These are phyloP conservation scores for Drosophila novamexicana DNA, from an alignment of 1,140 invertebrate species.

Conservation along the genomic window DNA sequence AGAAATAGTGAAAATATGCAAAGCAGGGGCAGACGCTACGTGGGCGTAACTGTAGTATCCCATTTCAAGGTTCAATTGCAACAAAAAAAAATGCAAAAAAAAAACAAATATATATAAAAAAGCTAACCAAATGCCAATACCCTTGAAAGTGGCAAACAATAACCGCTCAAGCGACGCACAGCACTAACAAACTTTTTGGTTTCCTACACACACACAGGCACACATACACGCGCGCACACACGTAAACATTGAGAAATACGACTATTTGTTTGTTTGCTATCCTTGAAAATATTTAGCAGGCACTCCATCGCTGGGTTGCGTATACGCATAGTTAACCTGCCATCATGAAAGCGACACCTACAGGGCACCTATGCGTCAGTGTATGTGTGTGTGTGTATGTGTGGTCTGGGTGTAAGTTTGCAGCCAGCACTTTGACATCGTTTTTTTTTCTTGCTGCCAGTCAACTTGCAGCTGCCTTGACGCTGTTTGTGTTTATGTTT, in stretches of 20 bases:
- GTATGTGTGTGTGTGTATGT: not conserved
- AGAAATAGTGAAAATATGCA: conserved; percentile 81
- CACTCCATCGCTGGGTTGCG: conserved; percentile 64
- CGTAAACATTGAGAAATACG: conserved; percentile 8
- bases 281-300: conserved; percentile 80
- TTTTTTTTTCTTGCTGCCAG: conserved; percentile 57
- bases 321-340: conserved; percentile 78
- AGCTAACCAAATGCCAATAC: conserved; percentile 41
- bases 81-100: conserved; percentile 33
- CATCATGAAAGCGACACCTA: conserved; percentile 67
- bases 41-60: conserved; percentile 53
- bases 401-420: conserved; percentile 48
- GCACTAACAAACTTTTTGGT: conserved; percentile 68
- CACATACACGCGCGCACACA: conserved; percentile 12
- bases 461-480: conserved; percentile 55
- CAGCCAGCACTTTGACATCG: conserved; percentile 71
- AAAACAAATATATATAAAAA: conserved; percentile 16
- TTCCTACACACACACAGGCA: conserved; percentile 6
- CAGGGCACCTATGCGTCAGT: conserved; percentile 53
- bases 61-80: conserved; percentile 70
- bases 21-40: conserved; percentile 48
- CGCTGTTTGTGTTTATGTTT: conserved; percentile 72
- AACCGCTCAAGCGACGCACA: conserved; percentile 48
- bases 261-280: conserved; percentile 66
- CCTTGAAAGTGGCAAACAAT: conserved; percentile 63